A percentile compares a stretch with the other conserved stretches of the same genome.
Evolutionary conservation across 2,113 vertebrate species (phyloP).

Genomic region (Laticauda colubrina): DNA sequence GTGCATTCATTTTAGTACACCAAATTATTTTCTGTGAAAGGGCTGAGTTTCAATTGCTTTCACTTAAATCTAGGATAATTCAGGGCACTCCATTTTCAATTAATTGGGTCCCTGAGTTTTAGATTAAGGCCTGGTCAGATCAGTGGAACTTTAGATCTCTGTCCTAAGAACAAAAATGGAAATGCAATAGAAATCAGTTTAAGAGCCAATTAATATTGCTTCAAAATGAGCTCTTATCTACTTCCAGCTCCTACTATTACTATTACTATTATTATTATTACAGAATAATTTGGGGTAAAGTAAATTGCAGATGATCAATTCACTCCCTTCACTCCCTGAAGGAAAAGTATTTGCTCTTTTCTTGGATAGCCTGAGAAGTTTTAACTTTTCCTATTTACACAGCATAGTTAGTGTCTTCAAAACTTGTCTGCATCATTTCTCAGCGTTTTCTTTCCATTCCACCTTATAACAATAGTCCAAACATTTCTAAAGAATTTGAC

Average conservation of each 20-base stretch:
- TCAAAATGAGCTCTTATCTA: neutral
- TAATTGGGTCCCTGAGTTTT: neutral
- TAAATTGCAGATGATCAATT: neutral
- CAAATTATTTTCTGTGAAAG: neutral
- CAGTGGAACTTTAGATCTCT: neutral
- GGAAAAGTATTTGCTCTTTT: neutral
- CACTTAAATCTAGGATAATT: neutral
- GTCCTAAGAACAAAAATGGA: neutral
- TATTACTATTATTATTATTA: neutral
- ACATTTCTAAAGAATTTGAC: neutral
- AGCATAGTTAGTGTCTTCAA: neutral
- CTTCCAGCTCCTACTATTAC: no score
- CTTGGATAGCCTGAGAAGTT: neutral
- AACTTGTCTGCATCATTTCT: neutral
- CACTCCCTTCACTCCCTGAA: neutral
- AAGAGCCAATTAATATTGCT: neutral
- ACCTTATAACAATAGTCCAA: neutral
- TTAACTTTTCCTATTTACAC: neutral
- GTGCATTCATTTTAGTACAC: no score
- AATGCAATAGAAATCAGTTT: neutral
- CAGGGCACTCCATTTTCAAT: neutral
- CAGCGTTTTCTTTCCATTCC: neutral
- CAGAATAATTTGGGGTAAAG: neutral
- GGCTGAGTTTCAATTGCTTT: neutral
- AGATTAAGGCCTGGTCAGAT: neutral